These are phyloP conservation scores for Galago senegalensis DNA, from an alignment of 2,797 vertebrate species.

Conservation along the genomic window DNA sequence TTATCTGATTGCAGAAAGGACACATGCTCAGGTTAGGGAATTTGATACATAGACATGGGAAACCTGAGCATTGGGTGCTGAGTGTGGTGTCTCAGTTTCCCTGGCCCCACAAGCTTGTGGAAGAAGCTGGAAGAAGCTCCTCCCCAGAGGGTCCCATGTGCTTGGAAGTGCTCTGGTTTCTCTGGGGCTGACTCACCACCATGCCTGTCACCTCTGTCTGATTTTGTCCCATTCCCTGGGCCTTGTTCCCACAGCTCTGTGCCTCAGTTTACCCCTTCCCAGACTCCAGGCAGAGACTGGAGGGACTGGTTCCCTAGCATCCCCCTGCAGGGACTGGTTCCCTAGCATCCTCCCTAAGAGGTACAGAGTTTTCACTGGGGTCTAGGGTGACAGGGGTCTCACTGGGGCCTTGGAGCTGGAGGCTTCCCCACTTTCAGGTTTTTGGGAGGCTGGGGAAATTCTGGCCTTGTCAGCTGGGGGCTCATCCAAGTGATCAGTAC, in stretches of 20 bases:
- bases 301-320: accelerated
- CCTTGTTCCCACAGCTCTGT: neutral
- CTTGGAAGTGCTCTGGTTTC: accelerated
- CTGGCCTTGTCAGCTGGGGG: neutral
- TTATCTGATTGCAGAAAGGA: neutral
- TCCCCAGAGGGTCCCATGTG: accelerated
- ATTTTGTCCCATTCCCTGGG: neutral
- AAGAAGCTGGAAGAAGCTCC: neutral
- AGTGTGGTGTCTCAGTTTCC: neutral
- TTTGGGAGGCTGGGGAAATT: neutral
- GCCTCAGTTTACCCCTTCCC: neutral
- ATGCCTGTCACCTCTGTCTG: neutral
- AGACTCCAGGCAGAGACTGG: neutral
- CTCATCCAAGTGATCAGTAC: neutral
- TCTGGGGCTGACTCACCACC: neutral
- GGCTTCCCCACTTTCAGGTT: neutral
- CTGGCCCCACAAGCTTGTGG: accelerated
- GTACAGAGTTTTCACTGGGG: neutral
- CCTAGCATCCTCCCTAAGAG: accelerated
- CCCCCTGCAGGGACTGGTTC: too few species aligned
- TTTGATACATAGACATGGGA: accelerated
- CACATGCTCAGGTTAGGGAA: accelerated
- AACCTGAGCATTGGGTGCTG: accelerated
- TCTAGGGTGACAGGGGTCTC: neutral
- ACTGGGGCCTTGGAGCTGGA: neutral